Evolutionary conservation across 2,113 vertebrate genomes (phyloP), one percentile per base, ranked within the genome.

Genomic region (Synodontis membranacea): DNA sequence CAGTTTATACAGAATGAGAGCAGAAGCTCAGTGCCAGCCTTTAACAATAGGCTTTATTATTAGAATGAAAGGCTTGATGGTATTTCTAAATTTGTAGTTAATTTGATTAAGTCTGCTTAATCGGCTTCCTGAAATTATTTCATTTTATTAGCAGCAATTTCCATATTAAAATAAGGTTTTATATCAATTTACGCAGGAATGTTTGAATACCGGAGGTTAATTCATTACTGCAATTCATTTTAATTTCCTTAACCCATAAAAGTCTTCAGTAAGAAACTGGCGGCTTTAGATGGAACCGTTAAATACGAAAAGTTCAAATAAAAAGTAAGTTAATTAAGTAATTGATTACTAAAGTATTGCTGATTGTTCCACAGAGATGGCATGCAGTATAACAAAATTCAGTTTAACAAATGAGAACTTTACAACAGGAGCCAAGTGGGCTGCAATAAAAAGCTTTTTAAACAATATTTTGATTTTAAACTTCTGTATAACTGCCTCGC

Each of bases 1-100:
- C 72, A 62, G 83, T 83, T 64, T 82, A 83, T 34, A 34, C 88
- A 89, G 86, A 14, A 66, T 23, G 37, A 78, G 44, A 54, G 66
- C 58, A 82, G 44, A 50, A 70, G 39, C 46, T 52, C 46, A 11
- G 64, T 84, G 75, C 68, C 56, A 60, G 34, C 70, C 76, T 60
- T 83, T 87, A 89, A 78, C 56, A 46, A 64, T 46, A 42, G 10
- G 54, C 60, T 42, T 54, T 7, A 21, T 42, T 72, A 15, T 64
- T 46, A 48, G 34, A 15, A 50, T 52, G n/a, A 37, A 52, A 83
- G 3, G 4, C 19, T 12, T 50, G 44, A 34, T 7, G 3, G 37
- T 6, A 28, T 4, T 34, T 11, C 78, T 58, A 2, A 19, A 60
- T 25, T 11, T 83, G 48, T 31, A 19, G 4, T n/a, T 2, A 15